A percentile compares a stretch with the other conserved stretches of the same genome.
Evolutionary conservation across 2,113 vertebrate species (phyloP).

Genomic region (Pyrgilauda ruficollis): DNA sequence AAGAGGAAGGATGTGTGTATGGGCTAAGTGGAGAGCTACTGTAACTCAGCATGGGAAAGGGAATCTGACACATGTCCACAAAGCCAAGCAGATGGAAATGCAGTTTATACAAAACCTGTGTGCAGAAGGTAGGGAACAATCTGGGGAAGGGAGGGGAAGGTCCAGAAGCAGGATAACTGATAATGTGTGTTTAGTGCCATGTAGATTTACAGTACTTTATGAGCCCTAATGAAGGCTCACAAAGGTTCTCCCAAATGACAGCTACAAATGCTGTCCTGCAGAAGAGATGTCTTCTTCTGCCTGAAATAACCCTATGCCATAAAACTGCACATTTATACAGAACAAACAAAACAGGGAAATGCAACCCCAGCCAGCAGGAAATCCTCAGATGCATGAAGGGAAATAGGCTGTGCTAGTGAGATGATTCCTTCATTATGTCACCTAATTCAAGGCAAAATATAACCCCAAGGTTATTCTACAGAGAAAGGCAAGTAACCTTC

Average conservation of each 20-base stretch:
- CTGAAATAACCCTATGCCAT: not conserved
- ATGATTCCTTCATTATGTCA: not conserved
- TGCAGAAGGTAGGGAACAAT: not conserved
- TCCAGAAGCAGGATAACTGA: not conserved
- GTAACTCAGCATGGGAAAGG: not conserved
- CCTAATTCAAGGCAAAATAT: not conserved
- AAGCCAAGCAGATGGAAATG: not conserved
- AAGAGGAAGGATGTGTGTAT: not conserved
- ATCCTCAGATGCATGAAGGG: slow-evolving; percentile 34
- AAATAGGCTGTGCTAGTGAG: not conserved
- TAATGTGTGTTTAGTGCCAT: not conserved
- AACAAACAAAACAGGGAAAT: slow-evolving; percentile 27
- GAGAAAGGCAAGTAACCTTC: not conserved
- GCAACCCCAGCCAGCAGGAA: slow-evolving; percentile 49
- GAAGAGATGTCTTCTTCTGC: not conserved
- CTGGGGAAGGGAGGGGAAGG: not conserved
- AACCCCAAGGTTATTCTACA: not conserved
- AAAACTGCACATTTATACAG: not conserved
- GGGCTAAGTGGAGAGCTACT: not conserved
- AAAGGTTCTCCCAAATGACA: not conserved
- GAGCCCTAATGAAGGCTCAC: not conserved
- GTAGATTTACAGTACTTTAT: not conserved
- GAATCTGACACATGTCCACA: not conserved
- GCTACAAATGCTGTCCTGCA: not conserved
- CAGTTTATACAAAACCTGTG: not conserved